Base-by-base conservation (phyloP, 2,888 invertebrate species). In the Meteorus colon region DNA sequence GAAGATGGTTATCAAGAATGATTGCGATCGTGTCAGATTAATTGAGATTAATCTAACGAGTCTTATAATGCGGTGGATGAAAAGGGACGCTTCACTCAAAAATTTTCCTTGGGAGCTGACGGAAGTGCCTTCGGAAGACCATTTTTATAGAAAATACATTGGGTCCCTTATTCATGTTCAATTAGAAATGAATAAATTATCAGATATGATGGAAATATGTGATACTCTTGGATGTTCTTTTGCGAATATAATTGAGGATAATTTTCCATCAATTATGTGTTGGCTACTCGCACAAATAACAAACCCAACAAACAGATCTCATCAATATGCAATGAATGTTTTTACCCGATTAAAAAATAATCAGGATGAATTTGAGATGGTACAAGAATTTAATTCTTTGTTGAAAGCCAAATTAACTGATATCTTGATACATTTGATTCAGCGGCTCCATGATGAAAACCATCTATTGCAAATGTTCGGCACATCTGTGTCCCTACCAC, bases 31-130 rank as follows among this genome's bases (percentile, higher is more conserved):
- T 77, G 84, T 73, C 81, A 82, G 81, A 80, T 86, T 86, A 75
- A 89, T 83, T 80, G 90, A 84, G 79, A 83, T 89, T 24, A 91
- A 92, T 83, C 87, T 92, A n/a, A 84, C 91, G 66, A 90, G 90
- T 34, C 82, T 93, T 62, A 77, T 93, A 19, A 85, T 90, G 66
- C 89, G 86, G 77, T 93, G 93, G 93, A 89, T 91, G 78, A 81
- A 86, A 8, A 88, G 87, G 51, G 87, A 89, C 16, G 88, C 89
- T 73, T 82, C 83, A 2, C 79, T 91, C 2, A 84, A 89, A n/a
- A 88, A 88, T 19, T 90, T 92, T 67, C 92, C 92, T 0, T 85
- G 91, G 62, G 80, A 81, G 51, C 84, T 92, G 68, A 89, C 91
- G 63, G 90, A 89, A 10, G 91, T 88, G 78, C 80, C 68, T 2